A percentile compares a stretch with the other conserved stretches of the same genome.
These are phyloP conservation scores for Chalcis sispes DNA, from an alignment of 2,888 invertebrate genomes.

Conservation along the genomic window DNA sequence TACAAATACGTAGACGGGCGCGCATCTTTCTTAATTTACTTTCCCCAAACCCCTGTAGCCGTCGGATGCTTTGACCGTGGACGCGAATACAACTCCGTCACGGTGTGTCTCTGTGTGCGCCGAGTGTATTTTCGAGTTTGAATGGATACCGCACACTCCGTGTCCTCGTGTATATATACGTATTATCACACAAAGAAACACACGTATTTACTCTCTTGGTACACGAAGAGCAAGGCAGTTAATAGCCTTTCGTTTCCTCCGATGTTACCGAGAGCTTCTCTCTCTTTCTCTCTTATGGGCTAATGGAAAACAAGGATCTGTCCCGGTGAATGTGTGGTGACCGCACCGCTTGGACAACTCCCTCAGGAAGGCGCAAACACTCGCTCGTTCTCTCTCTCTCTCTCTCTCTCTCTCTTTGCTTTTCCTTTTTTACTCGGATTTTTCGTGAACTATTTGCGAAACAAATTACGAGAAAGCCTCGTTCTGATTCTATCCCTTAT, in stretches of 20 bases:
- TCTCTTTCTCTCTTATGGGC: not conserved
- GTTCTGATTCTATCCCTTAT: no score
- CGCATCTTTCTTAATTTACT: slow-evolving; percentile 50
- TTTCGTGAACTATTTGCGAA: slow-evolving; percentile 46
- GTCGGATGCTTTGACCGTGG: not conserved
- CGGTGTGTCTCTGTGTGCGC: no score
- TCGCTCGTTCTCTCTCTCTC: not conserved
- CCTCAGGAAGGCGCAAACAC: not conserved
- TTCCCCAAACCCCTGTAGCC: no score
- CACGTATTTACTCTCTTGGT: slow-evolving; percentile 34
- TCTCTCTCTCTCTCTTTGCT: no score
- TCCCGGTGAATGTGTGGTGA: slow-evolving; percentile 33
- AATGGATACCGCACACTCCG: slow-evolving; percentile 20
- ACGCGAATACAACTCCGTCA: slow-evolving; percentile 5
- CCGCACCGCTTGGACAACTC: slow-evolving; percentile 5
- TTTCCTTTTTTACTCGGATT: slow-evolving; percentile 30
- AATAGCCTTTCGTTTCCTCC: slow-evolving; percentile 40
- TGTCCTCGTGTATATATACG: slow-evolving; percentile 35
- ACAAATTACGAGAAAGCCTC: slow-evolving; percentile 31
- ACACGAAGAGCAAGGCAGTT: slow-evolving; percentile 42
- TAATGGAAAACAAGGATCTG: slow-evolving; percentile 55
- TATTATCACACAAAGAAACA: not conserved
- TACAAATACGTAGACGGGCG: no score
- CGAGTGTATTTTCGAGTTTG: slow-evolving; percentile 31
- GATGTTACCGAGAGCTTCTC: not conserved